phyloP scores from a whole-genome alignment of 2,797 vertebrate genomes.

The Danio choprae region DNA sequence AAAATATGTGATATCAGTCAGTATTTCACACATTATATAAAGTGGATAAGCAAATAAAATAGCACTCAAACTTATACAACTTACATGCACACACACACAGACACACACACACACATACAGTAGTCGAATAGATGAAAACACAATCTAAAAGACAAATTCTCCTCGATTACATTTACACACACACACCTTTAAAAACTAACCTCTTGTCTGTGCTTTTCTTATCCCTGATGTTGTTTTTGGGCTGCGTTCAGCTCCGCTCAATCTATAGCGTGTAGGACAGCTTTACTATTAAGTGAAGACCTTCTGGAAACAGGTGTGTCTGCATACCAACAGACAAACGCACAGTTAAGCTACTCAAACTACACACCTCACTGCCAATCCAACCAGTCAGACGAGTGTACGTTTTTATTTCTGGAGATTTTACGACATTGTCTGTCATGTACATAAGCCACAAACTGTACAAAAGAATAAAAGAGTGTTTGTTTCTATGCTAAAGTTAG shows the following conservation, averaged over 20 bases:
- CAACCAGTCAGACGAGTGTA: conserved; percentile 53
- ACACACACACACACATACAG: neutral
- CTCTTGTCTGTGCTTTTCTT: neutral
- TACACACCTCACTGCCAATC: conserved; percentile 28
- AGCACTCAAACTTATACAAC: neutral
- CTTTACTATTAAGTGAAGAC: neutral
- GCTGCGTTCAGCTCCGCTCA: neutral
- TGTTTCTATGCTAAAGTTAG: too few relatives aligned
- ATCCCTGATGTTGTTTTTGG: neutral
- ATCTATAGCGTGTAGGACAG: neutral
- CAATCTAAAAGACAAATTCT: neutral
- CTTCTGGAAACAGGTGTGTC: conserved; percentile 47
- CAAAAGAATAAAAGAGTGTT: too few relatives aligned
- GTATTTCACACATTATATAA: neutral
- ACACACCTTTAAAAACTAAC: neutral
- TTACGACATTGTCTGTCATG: neutral
- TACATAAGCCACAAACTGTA: too few relatives aligned
- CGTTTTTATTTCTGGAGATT: conserved; percentile 4
- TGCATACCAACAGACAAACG: conserved; percentile 39
- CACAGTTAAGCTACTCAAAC: conserved; percentile 2
- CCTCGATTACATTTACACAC: neutral
- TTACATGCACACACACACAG: too few relatives aligned
- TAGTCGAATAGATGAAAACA: neutral
- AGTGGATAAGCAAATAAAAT: neutral
- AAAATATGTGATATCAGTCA: neutral